Conservation (phyloP, 2,797 vertebrate species). For the Leptodactylus fallax region DNA sequence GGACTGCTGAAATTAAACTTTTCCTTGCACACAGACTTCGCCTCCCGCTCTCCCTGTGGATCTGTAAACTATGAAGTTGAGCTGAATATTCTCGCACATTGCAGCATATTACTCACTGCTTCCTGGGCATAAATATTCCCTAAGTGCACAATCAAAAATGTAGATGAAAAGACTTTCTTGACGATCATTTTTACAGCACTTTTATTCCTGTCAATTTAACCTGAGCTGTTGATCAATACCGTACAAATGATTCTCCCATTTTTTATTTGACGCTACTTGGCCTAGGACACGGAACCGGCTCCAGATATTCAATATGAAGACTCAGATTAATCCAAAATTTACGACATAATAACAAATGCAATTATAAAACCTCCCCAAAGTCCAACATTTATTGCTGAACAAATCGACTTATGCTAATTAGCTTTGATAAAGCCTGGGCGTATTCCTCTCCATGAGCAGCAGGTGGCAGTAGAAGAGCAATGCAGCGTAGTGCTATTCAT, state of each 20-base stretch:
- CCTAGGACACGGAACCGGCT: neutral
- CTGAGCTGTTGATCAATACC: conserved; percentile 26
- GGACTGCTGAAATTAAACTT: too few species aligned
- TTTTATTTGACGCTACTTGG: neutral
- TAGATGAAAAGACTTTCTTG: neutral
- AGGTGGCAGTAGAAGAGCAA: conserved; percentile 53
- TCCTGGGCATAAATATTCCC: neutral
- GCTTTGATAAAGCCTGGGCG: neutral
- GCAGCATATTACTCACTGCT: neutral
- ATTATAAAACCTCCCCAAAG: conserved; percentile 43
- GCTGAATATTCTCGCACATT: neutral
- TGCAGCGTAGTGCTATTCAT: neutral
- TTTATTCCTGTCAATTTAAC: conserved; percentile 10
- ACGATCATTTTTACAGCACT: conserved; percentile 23
- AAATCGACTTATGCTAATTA: conserved; percentile 45
- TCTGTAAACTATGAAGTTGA: neutral
- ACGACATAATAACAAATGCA: conserved; percentile 44
- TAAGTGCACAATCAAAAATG: conserved; percentile 25
- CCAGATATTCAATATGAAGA: conserved; percentile 33
- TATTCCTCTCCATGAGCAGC: conserved; percentile 17
- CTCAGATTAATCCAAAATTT: conserved; percentile 40
- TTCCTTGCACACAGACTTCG: too few species aligned
- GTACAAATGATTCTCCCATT: conserved; percentile 14
- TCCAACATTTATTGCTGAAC: conserved; percentile 38
- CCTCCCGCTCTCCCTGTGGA: neutral